Conservation (phyloP, 2,113 vertebrate species). For the Cololabis saira region DNA sequence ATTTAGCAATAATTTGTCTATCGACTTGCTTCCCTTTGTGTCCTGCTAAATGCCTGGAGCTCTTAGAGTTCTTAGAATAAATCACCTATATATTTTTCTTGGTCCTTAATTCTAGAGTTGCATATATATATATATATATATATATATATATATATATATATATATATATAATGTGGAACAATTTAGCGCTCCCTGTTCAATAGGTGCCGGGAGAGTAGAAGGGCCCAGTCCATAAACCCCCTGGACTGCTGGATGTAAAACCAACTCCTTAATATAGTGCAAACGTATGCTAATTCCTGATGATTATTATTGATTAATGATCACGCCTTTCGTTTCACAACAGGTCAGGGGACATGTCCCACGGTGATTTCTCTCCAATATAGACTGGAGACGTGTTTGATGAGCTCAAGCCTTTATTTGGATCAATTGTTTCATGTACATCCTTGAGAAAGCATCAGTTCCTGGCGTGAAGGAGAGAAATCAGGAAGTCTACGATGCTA, state of each 20-base stretch:
- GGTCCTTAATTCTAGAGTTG: no score
- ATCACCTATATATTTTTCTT: no score
- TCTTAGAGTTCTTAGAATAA: no score
- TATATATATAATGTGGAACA: no score
- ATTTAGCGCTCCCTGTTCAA: no score
- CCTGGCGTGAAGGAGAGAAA: no score
- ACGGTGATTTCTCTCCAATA: slow-evolving; percentile 40
- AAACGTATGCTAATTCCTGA: slow-evolving; percentile 61
- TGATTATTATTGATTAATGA: slow-evolving; percentile 74
- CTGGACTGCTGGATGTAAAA: slow-evolving; percentile 14
- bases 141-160: no score
- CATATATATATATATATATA: no score
- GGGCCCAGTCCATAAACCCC: slow-evolving; percentile 18
- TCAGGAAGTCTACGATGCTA: no score
- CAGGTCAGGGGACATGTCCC: slow-evolving; percentile 44
- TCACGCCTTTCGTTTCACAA: slow-evolving; percentile 40
- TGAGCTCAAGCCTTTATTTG: slow-evolving; percentile 48
- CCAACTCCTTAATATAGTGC: slow-evolving; percentile 41
- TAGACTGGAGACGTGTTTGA: slow-evolving; percentile 35
- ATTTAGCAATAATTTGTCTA: slow-evolving; percentile 42
- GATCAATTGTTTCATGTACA: slow-evolving; percentile 27
- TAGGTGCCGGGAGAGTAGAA: no score
- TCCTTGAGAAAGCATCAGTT: slow-evolving; percentile 14
- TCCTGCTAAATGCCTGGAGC: background rate
- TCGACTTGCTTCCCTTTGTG: slow-evolving; percentile 27